These are phyloP conservation scores for Oscheius sp. DNA, from an alignment of 2,888 invertebrate genomes.

Conservation along the genomic window DNA sequence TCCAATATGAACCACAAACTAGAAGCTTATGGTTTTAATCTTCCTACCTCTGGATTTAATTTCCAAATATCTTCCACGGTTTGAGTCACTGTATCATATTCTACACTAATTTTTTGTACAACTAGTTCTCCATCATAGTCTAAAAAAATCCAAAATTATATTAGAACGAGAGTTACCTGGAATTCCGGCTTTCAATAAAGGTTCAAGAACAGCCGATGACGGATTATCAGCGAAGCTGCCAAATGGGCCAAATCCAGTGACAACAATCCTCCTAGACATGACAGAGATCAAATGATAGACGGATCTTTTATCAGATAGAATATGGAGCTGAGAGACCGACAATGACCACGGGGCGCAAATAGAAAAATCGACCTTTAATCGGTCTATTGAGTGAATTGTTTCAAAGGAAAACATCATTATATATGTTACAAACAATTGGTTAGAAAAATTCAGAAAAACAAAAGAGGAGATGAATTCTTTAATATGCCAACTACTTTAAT, in stretches of 20 bases:
- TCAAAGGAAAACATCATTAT: no score
- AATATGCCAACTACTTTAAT: no score
- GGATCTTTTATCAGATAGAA: no score
- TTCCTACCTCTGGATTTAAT: conserved; percentile 39
- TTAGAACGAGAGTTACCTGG: conserved; percentile 16
- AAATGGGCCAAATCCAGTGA: conserved; percentile 56
- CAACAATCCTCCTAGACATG: conserved; percentile 23
- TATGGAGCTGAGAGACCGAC: no score
- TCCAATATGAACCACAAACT: conserved; percentile 55
- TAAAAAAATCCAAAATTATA: neutral
- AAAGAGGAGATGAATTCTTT: no score
- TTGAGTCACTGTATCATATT: conserved; percentile 38
- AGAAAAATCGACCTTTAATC: neutral
- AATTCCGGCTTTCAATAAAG: conserved; percentile 33
- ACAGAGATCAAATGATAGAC: no score
- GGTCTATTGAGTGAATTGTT: no score
- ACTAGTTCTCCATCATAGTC: conserved; percentile 6
- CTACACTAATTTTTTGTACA: conserved; percentile 39
- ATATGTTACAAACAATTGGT: no score
- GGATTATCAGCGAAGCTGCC: conserved; percentile 45
- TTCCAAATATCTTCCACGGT: conserved; percentile 42
- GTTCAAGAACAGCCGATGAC: conserved; percentile 41
- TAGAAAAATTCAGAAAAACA: no score
- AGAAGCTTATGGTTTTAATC: neutral
- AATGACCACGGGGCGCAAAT: no score